Base-by-base conservation (phyloP, 1,140 invertebrate species). In the Sinonovacula constricta region DNA sequence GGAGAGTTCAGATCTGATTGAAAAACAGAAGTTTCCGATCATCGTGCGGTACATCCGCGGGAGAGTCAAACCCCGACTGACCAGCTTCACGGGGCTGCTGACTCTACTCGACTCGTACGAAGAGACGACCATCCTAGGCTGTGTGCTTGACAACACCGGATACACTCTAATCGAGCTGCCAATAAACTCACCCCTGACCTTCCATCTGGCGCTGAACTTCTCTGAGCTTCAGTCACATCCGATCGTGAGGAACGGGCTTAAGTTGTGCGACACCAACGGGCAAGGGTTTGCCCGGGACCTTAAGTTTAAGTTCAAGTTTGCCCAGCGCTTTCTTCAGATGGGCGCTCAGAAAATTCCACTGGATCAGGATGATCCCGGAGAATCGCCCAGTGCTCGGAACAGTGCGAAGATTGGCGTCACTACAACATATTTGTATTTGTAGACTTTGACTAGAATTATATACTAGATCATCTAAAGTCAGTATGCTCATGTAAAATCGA, bases 241-340 rank as follows among this genome's bases (percentile, higher is more conserved):
- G 5, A 49, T 80, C 57, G 45, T 84, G 34, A 77, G 79, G 54
- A 74, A 68, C 0, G 77, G 71, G 2, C 22, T 80, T 18, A 59
- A 71, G 4, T 54, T 70, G 18, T 84, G 83, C 54, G 36, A 66
- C 2, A 51, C 45, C 3, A 72, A 54, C 7, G 72, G 72, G 12
- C 45, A 49, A 0, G 62, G 59, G 39, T 81, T 84, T 39, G 53
- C 68, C 0, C 57, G 77, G 3, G 83, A 84, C 59, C 72, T 84
- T 33, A 84, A 84, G 62, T 82, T 75, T 72, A 84, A 84, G 60
- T 84, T 80, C 69, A 84, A 82, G 63, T 82, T 84, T 65, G 77
- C 80, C n/a, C 80, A 82, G 51, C 67, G 75, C 26, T 59, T 78
- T 54, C 51, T 76, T 45, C 71, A 80, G 33, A 60, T 39, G 0